Evolutionary conservation across 2,888 invertebrate genomes (phyloP).

Genomic region (Tenthredo livida): DNA sequence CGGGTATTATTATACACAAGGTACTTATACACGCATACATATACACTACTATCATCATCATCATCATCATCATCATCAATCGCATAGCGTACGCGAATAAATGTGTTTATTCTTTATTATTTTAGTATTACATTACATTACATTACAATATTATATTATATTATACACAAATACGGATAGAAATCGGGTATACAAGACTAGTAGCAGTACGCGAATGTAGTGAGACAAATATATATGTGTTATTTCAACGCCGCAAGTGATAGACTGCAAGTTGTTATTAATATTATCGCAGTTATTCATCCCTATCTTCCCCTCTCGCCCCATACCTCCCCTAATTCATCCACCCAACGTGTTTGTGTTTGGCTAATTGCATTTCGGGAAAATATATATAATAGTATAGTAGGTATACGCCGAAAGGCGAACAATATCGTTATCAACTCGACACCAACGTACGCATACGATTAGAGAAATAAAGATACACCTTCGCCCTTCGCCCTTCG

Average conservation of each 20-base stretch:
- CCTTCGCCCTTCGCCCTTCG: not conserved
- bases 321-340: not conserved
- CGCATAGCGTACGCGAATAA: not conserved
- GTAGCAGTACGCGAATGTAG: not conserved
- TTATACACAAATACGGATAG: no score
- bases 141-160: not conserved
- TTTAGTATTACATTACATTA: not conserved
- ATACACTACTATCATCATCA: not conserved
- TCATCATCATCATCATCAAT: not conserved
- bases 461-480: not conserved
- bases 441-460: not conserved
- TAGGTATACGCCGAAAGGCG: not conserved
- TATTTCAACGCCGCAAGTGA: not conserved
- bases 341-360: constrained; percentile 1
- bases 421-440: not conserved
- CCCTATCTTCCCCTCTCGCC: not conserved
- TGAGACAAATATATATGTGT: not conserved
- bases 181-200: not conserved
- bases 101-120: not conserved
- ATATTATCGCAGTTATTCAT: not conserved
- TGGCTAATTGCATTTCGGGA: not conserved
- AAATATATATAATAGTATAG: not conserved
- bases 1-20: constrained; percentile 36
- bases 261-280: constrained; percentile 7
- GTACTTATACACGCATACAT: not conserved